Conservation (phyloP, 2,888 invertebrate genomes). For the Auanema freiburgensis region DNA sequence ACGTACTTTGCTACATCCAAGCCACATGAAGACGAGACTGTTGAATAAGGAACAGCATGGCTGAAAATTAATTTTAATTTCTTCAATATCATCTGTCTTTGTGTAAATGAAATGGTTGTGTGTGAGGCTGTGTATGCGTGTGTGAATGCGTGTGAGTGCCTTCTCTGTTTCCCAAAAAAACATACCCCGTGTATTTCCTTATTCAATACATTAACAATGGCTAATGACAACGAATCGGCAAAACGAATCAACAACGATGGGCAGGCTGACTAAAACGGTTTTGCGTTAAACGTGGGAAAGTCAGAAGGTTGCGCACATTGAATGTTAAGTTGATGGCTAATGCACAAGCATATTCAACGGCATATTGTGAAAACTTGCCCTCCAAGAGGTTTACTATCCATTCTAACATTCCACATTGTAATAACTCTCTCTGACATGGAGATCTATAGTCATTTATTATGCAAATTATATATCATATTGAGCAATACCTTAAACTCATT, state of each 20-base stretch:
- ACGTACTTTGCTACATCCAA: constrained; percentile 24
- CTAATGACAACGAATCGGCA: constrained; percentile 36
- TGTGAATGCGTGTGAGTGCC: neutral
- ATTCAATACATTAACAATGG: constrained; percentile 27
- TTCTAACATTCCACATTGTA: constrained; percentile 38
- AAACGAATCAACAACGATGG: constrained; percentile 32
- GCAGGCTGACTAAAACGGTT: constrained; percentile 27
- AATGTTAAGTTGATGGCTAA: constrained; percentile 34
- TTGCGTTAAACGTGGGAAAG: neutral
- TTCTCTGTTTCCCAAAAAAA: neutral
- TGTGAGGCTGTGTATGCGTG: neutral
- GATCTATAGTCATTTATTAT: neutral
- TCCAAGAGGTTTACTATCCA: constrained; percentile 40
- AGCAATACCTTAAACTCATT: constrained; percentile 31
- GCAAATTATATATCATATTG: neutral
- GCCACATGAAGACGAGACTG: constrained; percentile 30
- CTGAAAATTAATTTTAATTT: constrained; percentile 24
- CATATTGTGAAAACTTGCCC: constrained; percentile 34
- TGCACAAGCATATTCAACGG: constrained; percentile 41
- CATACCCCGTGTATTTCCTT: constrained; percentile 34
- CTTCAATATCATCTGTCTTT: neutral
- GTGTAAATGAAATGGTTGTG: neutral
- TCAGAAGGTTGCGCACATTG: constrained; percentile 24
- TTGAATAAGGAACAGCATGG: constrained; percentile 40
- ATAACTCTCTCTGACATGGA: constrained; percentile 31